Conservation (phyloP, 2,113 vertebrate genomes). For the Tricholaema leucomelas region DNA sequence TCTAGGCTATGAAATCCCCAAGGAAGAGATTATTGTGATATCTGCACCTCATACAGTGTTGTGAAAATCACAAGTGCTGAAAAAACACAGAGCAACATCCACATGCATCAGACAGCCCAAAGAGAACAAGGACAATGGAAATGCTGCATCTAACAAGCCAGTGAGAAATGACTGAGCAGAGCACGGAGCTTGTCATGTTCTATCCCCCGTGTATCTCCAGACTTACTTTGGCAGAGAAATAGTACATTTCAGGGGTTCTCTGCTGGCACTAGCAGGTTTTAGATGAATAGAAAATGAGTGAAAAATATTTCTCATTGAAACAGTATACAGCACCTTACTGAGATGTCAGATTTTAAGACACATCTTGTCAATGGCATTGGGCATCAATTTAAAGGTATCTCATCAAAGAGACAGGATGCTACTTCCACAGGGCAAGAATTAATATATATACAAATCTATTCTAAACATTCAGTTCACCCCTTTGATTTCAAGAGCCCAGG, state of each 20-base stretch:
- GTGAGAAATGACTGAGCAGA: background rate
- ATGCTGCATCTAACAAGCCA: background rate
- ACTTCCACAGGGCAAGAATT: background rate
- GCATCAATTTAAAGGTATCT: background rate
- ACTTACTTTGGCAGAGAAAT: background rate
- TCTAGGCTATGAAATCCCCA: background rate
- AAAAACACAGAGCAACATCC: background rate
- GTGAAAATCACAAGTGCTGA: background rate
- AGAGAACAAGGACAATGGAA: background rate
- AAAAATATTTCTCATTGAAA: background rate
- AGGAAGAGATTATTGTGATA: background rate
- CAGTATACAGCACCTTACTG: background rate
- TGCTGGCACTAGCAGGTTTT: background rate
- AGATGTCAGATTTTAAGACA: background rate
- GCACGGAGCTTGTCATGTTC: background rate
- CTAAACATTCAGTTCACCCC: background rate
- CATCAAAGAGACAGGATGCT: background rate
- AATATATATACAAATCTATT: background rate
- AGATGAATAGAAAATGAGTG: background rate
- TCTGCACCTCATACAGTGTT: background rate
- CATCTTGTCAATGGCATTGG: background rate
- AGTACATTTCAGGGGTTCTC: background rate
- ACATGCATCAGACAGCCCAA: background rate
- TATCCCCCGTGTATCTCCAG: background rate
- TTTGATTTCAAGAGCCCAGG: conserved; percentile 22